Base-by-base conservation (phyloP, 2,888 invertebrate genomes). In the Holacanthella duospinosa region DNA sequence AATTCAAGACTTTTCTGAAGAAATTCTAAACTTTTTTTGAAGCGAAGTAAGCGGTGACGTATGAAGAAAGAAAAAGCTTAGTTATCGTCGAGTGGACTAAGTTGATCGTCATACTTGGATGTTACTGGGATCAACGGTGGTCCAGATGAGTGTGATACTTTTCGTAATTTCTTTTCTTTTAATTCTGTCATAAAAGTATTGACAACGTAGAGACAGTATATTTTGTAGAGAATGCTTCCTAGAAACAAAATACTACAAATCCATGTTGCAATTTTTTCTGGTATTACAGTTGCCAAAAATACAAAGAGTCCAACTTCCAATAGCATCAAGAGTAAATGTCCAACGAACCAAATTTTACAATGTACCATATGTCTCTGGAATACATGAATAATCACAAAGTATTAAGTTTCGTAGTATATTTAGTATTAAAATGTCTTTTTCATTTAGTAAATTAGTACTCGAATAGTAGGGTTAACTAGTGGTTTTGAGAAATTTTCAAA, bases 161-260 rank as follows among this genome's bases (percentile, higher is more conserved):
- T 59, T 6, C 59, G 6, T 24, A 59, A 43, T 25, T 43, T 28
- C 28, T 59, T 59, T 27, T n/a, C 21, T 19, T 44, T 24, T 3
- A 59, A 28, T 48, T 59, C 59, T 9, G 21, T 19, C 43, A 59
- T 43, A 26, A 59, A 59, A 4, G 25, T 36, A 21, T 59, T 59
- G 19, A 59, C 59, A 25, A 59, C 59, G 44, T 59, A 59, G 27
- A 59, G 21, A 25, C 59, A 59, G 29, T 59, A 59, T 25, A 59
- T 48, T 27, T 59, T 59, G 59, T 59, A 59, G 6, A 59, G 59
- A 43, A 59, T 59, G 24, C 59, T 59, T 4, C 16, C 27, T 2
- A 59, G 43, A 16, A 59, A 48, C 3, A 59, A 6, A 26, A 59
- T 24, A 28, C 43, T 43, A n/a, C 59, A 59, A 21, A 36, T 24